A percentile compares a stretch with the other conserved stretches of the same genome.
phyloP scores from a whole-genome alignment of 2,888 invertebrate species.

The Meloe dianella region DNA sequence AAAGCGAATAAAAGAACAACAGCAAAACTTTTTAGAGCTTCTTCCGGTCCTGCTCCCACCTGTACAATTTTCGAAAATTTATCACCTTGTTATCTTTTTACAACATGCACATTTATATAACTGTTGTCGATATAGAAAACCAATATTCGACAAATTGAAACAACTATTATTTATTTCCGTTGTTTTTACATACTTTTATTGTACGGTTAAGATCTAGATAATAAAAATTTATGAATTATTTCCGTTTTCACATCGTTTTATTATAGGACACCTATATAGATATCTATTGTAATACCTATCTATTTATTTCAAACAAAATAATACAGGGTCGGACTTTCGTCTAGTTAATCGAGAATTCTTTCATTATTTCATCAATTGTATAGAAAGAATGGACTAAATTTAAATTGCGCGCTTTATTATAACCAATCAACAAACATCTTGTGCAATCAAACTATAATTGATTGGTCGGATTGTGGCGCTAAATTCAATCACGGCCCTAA shows the following conservation, averaged over 20 bases:
- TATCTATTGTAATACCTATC: neutral
- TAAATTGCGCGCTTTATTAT: too few relatives aligned
- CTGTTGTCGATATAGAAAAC: constrained; percentile 41
- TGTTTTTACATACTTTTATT: neutral
- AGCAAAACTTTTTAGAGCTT: constrained; percentile 23
- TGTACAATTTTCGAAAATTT: constrained; percentile 31
- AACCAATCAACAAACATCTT: too few relatives aligned
- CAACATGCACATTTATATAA: constrained; percentile 25
- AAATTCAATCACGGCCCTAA: too few relatives aligned
- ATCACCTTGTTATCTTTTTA: constrained; percentile 27
- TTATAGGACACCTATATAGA: too few relatives aligned
- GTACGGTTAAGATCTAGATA: neutral
- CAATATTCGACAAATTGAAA: constrained; percentile 44
- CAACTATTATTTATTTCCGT: neutral
- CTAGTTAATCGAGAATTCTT: too few relatives aligned
- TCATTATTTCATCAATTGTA: too few relatives aligned
- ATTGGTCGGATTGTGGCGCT: too few relatives aligned
- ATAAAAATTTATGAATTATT: constrained; percentile 11
- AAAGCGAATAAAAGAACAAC: neutral
- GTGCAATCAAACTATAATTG: too few relatives aligned
- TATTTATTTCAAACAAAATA: neutral
- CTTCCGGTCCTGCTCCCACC: constrained; percentile 45
- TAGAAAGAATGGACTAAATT: too few relatives aligned
- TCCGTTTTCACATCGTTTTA: neutral
- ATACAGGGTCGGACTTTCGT: too few relatives aligned